Base-by-base conservation (phyloP, 2,113 vertebrate species). In the Antigone vipio region DNA sequence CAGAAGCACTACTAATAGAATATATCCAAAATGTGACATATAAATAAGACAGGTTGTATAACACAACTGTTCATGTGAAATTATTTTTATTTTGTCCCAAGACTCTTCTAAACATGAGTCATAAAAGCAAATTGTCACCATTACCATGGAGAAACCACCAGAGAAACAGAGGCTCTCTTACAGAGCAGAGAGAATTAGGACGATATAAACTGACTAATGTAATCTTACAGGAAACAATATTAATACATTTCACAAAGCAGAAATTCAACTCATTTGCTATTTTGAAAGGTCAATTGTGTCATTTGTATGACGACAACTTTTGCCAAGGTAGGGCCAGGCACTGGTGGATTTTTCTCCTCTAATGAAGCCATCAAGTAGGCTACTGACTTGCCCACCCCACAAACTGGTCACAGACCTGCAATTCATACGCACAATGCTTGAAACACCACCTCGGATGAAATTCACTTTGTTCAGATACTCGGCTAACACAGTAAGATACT, bases 401-500 rank as follows among this genome's bases (percentile, higher is more conserved):
- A 35, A 10, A 72, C 44, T 6, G 22, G 74, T 76, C 79, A 81
- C 77, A 93, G 87, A 85, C 53, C 58, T 85, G 67, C 75, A 52
- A 15, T 49, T 92, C 55, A 92, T 96, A 98, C 98, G 97, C 94
- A 98, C 98, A 63, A 98, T 97, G 97, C 95, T 98, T 9, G 96
- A 94, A 76, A 97, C 90, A 24, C 92, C 72, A 3, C 97, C 98
- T 72, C 98, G 97, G 90, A 98, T 98, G 35, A 98, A 82, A 63
- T 98, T 98, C 97, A 98, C 98, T 95, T 98, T 97, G 97, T 98
- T 98, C 95, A 98, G 84, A 0, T 98, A 96, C 35, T 97, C 83
- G 0, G 92, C 86, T 93, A 98, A 92, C 73, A 78, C 77, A 0
- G 87, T n/a, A 20, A 98, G 97, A 67, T 98, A 98, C 20, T 72